A percentile compares a stretch with the other conserved stretches of the same genome.
These are phyloP conservation scores for Oceanodroma leucorhoa DNA, from an alignment of 2,797 vertebrate genomes.

Conservation along the genomic window DNA sequence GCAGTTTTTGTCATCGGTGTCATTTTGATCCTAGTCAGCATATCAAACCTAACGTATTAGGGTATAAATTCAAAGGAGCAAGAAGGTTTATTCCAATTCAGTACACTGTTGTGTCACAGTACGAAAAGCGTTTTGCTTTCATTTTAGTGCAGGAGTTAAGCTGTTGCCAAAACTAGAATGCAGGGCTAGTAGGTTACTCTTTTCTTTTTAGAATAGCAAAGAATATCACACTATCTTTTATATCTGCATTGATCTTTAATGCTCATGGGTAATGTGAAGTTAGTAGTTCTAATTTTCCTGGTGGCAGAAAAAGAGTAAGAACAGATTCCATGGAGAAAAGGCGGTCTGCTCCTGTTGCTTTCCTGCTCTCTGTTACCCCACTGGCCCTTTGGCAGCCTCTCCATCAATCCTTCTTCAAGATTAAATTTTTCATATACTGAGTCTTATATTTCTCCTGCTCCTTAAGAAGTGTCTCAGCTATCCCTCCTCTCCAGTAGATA, in stretches of 20 bases:
- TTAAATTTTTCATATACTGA: neutral
- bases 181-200: neutral
- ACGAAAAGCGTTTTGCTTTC: conserved; percentile 34
- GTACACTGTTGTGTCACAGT: neutral
- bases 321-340: neutral
- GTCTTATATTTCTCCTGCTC: neutral
- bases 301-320: neutral
- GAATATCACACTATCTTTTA: neutral
- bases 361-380: neutral
- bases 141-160: neutral
- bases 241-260: conserved; percentile 16
- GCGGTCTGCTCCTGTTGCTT: neutral
- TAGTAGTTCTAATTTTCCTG: conserved; percentile 41
- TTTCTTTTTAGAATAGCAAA: neutral
- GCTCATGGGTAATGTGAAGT: neutral
- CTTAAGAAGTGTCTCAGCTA: neutral
- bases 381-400: neutral
- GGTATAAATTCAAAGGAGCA: neutral
- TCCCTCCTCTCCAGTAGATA: neutral
- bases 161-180: neutral
- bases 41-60: neutral
- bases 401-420: neutral
- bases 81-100: neutral
- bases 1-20: neutral
- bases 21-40: conserved; percentile 20